Evolutionary conservation across 2,113 vertebrate genomes (phyloP), one percentile per base, ranked within the genome.

Genomic region (Nannobrachium achirus): DNA sequence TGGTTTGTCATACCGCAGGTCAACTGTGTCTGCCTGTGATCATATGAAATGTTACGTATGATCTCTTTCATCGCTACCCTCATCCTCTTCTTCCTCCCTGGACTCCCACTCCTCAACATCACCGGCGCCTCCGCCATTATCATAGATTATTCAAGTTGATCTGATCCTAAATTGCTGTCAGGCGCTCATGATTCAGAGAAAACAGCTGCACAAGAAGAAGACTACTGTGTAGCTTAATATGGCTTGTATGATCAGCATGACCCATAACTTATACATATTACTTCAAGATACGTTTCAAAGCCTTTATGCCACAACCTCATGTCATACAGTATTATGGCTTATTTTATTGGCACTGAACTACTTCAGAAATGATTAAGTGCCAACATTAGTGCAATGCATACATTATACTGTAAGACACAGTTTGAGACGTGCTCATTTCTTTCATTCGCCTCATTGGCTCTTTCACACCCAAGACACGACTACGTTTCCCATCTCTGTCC

Each of bases 41-140:
- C 71, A 50, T 50, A 20, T 61, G 65, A 73, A 56, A 44, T 56
- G 69, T 75, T 15, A 49, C 16, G 49, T 41, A 57, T 38, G n/a
- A 20, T 40, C 10, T 78, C 61, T 53, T 0, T 62, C 48, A 58
- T 73, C 60, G 53, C 56, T 57, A 62, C 66, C 20, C 33, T 61
- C 7, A 10, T 48, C 6, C 7, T 64, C 39, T 6, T 51, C 51
- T 15, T 56, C 16, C 59, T 55, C 69, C 7, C 19, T 13, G 6
- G 13, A 10, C 50, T 40, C 10, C 49, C 55, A 6, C 44, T 48
- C 45, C 45, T 48, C 38, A 11, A 6, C 45, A 50, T 15, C 19
- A 55, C 7, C 15, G 57, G 40, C 42, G 3, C 6, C 8, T 33
- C 15, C 20, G 39, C 61, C 33, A 55, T 38, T 40, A n/a, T n/a